Percentiles rank a stretch among this genome's conserved stretches.
Conservation (phyloP, 2,888 invertebrate species). For the Eledona agricola region DNA sequence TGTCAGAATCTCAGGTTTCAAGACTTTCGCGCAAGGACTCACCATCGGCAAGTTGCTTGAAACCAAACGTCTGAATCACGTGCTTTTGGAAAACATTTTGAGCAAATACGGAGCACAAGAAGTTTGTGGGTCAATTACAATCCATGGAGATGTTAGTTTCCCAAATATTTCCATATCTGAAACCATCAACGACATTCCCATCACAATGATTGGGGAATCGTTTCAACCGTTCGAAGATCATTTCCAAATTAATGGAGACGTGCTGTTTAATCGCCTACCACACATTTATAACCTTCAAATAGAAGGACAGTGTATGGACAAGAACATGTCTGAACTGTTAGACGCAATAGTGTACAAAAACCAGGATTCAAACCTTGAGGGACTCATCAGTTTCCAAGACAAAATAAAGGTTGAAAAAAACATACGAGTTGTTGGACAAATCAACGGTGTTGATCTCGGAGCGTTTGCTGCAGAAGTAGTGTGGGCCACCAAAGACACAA, state of each 20-base stretch:
- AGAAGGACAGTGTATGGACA: slow-evolving; percentile 50
- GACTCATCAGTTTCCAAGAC: slow-evolving; percentile 49
- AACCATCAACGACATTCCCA: slow-evolving; percentile 53
- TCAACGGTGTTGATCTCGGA: slow-evolving; percentile 57
- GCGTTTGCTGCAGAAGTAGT: slow-evolving; percentile 60
- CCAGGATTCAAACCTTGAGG: slow-evolving; percentile 44
- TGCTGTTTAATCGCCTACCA: slow-evolving; percentile 50
- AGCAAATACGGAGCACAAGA: slow-evolving; percentile 57
- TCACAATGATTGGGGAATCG: slow-evolving; percentile 46
- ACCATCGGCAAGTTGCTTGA: slow-evolving; percentile 55
- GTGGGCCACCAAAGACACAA: slow-evolving; percentile 54
- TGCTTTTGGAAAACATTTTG: slow-evolving; percentile 58
- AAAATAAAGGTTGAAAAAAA: slow-evolving; percentile 51
- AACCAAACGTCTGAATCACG: slow-evolving; percentile 58
- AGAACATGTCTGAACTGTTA: slow-evolving; percentile 48
- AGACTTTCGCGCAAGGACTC: slow-evolving; percentile 57
- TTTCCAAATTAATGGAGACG: slow-evolving; percentile 52
- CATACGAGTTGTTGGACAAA: slow-evolving; percentile 45
- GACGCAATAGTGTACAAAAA: slow-evolving; percentile 50
- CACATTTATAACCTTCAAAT: slow-evolving; percentile 52
- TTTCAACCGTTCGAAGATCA: slow-evolving; percentile 45
- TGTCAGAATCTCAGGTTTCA: slow-evolving; percentile 49
- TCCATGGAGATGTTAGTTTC: slow-evolving; percentile 55
- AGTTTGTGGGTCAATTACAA: slow-evolving; percentile 52
- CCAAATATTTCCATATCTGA: slow-evolving; percentile 54